Base-by-base conservation (phyloP, 2,797 vertebrate species). In the Hylomyscus alleni region DNA sequence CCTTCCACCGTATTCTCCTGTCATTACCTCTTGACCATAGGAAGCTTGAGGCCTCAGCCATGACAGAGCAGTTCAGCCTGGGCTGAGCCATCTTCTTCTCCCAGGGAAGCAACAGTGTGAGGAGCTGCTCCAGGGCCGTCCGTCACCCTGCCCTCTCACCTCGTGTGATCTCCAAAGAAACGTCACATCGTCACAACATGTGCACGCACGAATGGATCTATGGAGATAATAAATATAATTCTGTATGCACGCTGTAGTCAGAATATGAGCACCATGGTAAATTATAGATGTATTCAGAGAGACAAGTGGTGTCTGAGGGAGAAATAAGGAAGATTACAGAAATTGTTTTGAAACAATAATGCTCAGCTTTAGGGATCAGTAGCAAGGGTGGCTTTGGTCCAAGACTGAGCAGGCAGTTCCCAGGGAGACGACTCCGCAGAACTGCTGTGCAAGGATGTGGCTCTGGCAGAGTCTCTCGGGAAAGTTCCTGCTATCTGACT, bases 21-120 rank as follows among this genome's bases (percentile, higher is more conserved):
- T 56, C 29, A 31, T 3, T 0, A 5, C 12, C 1, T 56, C 15
- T 34, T 31, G 24, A 3, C 9, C 6, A 9, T 0, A 11, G 31
- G 37, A 65, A 34, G 24, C 31, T 24, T 2, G 4, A 9, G 76
- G 34, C 26, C 50, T 73, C 26, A 29, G 1, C 1, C 6, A 19
- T 15, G 44, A 40, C 13, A 3, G 31, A n/a, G 11, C 22, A 31
- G 60, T 60, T 29, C 8, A 9, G 19, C 26, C 10, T 1, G 75
- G 10, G 24, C 34, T 17, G 31, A 67, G 7, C 24, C 24, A 4
- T 50, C 22, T 4, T 80, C 56, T n/a, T 69, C 34, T 14, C 58
- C 69, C 14, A 22, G 67, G 62, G 67, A 54, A 47, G 47, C 50
- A 9, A 0, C 11, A 17, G 47, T 3, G 3, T 4, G 22, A 50